Evolutionary conservation across 1,140 invertebrate genomes (phyloP).

Genomic region (Eurosta solidaginis): DNA sequence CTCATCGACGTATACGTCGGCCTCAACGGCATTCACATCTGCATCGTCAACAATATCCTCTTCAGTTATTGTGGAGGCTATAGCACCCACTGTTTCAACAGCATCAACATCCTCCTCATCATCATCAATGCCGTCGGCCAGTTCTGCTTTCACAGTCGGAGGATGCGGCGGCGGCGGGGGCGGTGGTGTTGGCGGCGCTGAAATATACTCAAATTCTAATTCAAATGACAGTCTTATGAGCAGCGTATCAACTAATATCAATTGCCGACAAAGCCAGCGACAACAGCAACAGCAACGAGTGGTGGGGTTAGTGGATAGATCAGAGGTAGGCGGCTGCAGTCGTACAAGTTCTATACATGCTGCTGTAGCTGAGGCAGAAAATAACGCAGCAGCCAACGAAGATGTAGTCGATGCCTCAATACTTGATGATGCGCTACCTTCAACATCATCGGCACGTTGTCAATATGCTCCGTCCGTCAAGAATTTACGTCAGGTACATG

Average conservation of each 20-base stretch:
- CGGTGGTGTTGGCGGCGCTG: constrained; percentile 38
- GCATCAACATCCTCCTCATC: constrained; percentile 24
- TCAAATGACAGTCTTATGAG: constrained; percentile 47
- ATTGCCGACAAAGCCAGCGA: not conserved
- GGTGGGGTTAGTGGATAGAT: constrained; percentile 37
- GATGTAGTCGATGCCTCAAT: not conserved
- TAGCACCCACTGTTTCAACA: not conserved
- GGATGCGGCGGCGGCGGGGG: not conserved
- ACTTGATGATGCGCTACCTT: constrained; percentile 47
- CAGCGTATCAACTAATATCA: constrained; percentile 25
- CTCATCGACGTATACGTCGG: not conserved
- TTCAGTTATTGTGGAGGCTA: constrained; percentile 20
- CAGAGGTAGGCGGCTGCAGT: constrained; percentile 46
- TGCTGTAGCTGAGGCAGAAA: constrained; percentile 11
- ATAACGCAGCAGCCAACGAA: constrained; percentile 19
- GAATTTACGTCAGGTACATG: constrained; percentile 45
- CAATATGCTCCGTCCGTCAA: constrained; percentile 44
- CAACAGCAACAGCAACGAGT: constrained; percentile 26
- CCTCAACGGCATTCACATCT: not conserved
- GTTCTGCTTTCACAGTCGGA: not conserved
- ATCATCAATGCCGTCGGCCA: not conserved
- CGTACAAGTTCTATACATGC: constrained; percentile 42
- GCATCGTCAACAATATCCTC: constrained; percentile 10
- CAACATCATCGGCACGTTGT: constrained; percentile 49
- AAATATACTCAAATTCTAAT: constrained; percentile 53